A percentile compares a stretch with the other conserved stretches of the same genome.
These are phyloP conservation scores for Phalloptychus januarius DNA, from an alignment of 2,797 vertebrate genomes.

Conservation along the genomic window DNA sequence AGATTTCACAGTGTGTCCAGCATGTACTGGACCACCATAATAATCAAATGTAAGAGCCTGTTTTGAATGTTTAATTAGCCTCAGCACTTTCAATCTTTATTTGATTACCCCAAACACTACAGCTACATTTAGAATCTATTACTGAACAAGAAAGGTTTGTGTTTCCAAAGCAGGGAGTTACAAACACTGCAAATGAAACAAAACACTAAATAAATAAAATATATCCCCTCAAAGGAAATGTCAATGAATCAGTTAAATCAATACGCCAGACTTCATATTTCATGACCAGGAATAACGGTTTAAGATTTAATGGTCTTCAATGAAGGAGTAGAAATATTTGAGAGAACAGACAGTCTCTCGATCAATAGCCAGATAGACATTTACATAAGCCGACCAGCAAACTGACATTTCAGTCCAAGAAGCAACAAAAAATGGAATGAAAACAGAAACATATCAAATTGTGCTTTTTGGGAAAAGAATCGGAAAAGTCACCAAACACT, in stretches of 20 bases:
- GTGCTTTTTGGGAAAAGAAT: conserved; percentile 38
- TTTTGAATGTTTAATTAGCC: neutral
- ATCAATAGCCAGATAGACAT: conserved; percentile 18
- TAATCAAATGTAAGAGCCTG: neutral
- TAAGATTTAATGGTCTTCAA: conserved; percentile 14
- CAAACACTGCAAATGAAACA: neutral
- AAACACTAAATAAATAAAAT: conserved; percentile 1
- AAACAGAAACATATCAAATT: conserved; percentile 34
- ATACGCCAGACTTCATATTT: neutral
- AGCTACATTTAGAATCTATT: neutral
- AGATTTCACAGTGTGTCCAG: neutral
- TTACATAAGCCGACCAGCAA: conserved; percentile 2
- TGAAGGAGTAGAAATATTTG: conserved; percentile 23
- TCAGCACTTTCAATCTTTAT: neutral
- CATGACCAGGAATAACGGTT: conserved; percentile 4
- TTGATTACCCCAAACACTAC: neutral
- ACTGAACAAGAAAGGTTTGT: neutral
- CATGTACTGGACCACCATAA: neutral
- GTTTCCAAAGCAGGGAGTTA: neutral
- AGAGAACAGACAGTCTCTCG: conserved; percentile 5
- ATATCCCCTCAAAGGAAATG: conserved; percentile 3
- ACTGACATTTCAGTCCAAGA: conserved; percentile 11
- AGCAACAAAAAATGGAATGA: conserved; percentile 8
- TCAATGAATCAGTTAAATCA: conserved; percentile 14
- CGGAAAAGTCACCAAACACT: conserved; percentile 34